Percentiles rank a stretch among this genome's conserved stretches.
phyloP scores from a whole-genome alignment of 2,888 invertebrate species.

The Rhimphoctona megacephalus region DNA sequence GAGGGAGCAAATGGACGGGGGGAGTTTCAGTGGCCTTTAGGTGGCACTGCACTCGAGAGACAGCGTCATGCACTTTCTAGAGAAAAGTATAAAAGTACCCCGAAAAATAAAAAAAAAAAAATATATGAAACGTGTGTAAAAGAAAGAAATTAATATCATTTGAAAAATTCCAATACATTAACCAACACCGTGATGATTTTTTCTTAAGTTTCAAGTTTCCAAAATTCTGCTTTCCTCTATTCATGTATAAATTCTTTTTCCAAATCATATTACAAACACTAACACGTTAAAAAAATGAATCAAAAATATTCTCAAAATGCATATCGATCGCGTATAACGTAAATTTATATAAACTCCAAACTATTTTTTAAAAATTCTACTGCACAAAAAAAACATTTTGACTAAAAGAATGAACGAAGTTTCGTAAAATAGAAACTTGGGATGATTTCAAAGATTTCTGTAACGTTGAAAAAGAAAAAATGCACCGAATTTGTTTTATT shows the following conservation, averaged over 20 bases:
- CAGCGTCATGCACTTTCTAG: conserved; percentile 29
- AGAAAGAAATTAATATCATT: background rate
- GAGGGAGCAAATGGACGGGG: conserved; percentile 53
- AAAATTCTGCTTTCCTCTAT: background rate
- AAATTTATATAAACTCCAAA: background rate
- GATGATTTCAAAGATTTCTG: background rate
- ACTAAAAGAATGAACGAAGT: background rate
- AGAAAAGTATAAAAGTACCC: conserved; percentile 1
- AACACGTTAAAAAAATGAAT: background rate
- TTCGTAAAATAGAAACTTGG: background rate
- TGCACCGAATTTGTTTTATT: too few relatives aligned
- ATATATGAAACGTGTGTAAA: background rate
- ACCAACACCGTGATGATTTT: background rate
- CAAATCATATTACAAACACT: background rate
- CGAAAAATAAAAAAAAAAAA: background rate
- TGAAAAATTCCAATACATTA: background rate
- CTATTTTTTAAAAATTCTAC: background rate
- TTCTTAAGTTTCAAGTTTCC: background rate
- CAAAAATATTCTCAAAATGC: too few relatives aligned
- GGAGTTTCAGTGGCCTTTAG: conserved; percentile 57
- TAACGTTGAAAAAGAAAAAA: background rate
- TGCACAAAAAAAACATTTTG: background rate
- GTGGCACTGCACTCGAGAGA: conserved; percentile 48
- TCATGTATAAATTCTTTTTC: background rate
- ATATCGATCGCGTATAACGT: background rate